Evolutionary conservation across 2,113 vertebrate species (phyloP), one percentile per base, ranked within the genome.

Genomic region (Coracopsis vasa): DNA sequence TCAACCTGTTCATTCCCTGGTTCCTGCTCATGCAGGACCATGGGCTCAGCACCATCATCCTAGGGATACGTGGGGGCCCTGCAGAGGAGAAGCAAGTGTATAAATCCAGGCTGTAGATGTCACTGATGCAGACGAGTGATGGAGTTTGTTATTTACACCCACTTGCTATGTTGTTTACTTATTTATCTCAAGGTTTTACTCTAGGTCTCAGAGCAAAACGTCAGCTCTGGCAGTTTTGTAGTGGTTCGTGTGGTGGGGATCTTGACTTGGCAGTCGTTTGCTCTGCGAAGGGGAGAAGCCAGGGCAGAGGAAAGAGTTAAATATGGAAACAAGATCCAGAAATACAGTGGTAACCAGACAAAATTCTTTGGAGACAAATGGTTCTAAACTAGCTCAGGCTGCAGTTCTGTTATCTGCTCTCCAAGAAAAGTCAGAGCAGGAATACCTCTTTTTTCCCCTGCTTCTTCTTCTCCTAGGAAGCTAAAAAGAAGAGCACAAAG

Each of bases 351-450:
- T 88, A 95, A 92, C 37, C 0, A 61, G 90, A 92, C 95, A 93
- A 96, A 94, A 94, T 87, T 95, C 96, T 93, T 95, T 66, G 62
- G 86, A 96, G 91, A 94, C 91, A 96, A 94, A 92, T 92, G 94
- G 92, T 91, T 95, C 90, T 92, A 88, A 96, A 94, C 80, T 72
- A 94, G 65, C 92, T 95, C 88, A 91, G 91, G 75, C 92, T 94
- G 86, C 9, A 33, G 84, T 69, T 88, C 91, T 84, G 88, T 92
- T 94, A 95, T 94, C 95, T 95, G 90, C 92, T 86, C 88, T 84
- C 83, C 50, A 81, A 92, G 86, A 83, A 81, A 82, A 90, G 81
- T 91, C 94, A 95, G 94, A 81, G 72, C n/a, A 86, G 73, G 62
- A 96, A 45, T 83, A 93, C 80, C 35, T 88, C 25, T 79, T 54